phyloP scores from a whole-genome alignment of 2,888 invertebrate species.

The Pristionchus maxplancki region DNA sequence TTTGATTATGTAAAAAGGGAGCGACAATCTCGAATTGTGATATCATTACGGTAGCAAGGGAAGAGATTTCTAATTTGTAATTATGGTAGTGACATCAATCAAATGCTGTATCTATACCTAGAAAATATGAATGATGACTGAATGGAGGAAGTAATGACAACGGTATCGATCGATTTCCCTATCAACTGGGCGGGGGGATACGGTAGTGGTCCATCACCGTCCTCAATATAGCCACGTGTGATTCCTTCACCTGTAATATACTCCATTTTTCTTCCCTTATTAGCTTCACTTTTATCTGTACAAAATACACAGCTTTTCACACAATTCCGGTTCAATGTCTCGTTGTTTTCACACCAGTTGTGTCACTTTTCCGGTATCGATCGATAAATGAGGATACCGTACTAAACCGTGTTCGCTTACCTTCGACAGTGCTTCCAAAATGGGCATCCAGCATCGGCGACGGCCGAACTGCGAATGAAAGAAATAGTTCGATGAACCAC shows the following conservation, averaged over 20 bases:
- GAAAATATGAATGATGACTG: background rate
- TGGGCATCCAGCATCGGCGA: slow-evolving; percentile 68
- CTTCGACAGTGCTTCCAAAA: slow-evolving; percentile 62
- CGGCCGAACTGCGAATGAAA: slow-evolving; percentile 58
- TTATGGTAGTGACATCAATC: slow-evolving; percentile 1
- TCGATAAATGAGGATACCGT: background rate
- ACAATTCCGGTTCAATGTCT: background rate
- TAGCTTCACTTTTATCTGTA: slow-evolving; percentile 16
- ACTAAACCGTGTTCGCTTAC: slow-evolving; percentile 53
- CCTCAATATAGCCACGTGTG: slow-evolving; percentile 10
- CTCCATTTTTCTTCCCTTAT: background rate
- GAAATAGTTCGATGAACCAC: background rate
- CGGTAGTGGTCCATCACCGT: background rate
- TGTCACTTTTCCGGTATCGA: background rate
- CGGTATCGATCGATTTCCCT: background rate
- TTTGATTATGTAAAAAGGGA: background rate
- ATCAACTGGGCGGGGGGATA: background rate
- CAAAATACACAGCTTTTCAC: slow-evolving; percentile 19
- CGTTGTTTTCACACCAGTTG: background rate
- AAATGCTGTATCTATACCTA: background rate
- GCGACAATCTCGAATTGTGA: slow-evolving; percentile 37
- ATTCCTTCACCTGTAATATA: slow-evolving; percentile 38
- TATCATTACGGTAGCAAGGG: background rate
- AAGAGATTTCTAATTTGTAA: slow-evolving; percentile 18
- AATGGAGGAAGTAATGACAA: background rate